These are phyloP conservation scores for Eupithecia dodoneata DNA, from an alignment of 2,888 invertebrate species.

Conservation along the genomic window DNA sequence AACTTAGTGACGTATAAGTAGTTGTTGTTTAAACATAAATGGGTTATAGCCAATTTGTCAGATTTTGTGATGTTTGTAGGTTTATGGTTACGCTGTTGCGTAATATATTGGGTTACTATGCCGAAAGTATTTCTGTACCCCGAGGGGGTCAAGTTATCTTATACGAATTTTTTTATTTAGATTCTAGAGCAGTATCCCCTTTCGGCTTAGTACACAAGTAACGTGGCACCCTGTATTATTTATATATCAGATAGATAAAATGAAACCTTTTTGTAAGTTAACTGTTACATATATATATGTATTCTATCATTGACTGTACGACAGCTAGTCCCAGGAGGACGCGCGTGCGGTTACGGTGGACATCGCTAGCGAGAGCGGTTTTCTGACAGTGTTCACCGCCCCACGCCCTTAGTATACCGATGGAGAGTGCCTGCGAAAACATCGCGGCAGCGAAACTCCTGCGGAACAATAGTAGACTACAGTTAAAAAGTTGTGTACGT, in stretches of 20 bases:
- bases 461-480: background rate
- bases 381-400: background rate
- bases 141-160: background rate
- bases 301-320: background rate
- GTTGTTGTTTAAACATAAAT: background rate
- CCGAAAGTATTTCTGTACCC: background rate
- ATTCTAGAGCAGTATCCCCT: background rate
- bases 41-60: background rate
- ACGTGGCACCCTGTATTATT: background rate
- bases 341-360: background rate
- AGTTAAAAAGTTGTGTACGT: background rate
- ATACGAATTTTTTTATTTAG: background rate
- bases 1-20: slow-evolving; percentile 14
- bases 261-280: background rate
- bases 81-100: background rate
- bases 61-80: background rate
- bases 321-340: background rate
- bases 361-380: background rate
- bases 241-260: background rate
- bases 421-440: background rate
- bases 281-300: background rate
- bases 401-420: background rate
- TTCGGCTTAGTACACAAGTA: background rate
- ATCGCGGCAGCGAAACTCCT: background rate
- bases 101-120: background rate